Base-by-base conservation (phyloP, 2,113 vertebrate genomes). In the Caracal caracal region DNA sequence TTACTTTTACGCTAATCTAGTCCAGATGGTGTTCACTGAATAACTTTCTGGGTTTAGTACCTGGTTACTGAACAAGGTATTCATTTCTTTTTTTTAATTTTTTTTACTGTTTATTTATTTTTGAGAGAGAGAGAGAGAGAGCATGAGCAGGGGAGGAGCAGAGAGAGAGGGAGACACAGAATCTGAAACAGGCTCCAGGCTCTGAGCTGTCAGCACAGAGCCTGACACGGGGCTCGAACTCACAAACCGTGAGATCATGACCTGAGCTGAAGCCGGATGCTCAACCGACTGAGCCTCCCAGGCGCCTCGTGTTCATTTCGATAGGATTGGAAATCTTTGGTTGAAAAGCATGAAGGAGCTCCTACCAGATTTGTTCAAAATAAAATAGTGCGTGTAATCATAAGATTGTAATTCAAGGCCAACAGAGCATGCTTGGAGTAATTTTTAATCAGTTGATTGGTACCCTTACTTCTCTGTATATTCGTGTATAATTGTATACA, bases 1-100 rank as follows among this genome's bases (percentile, higher is more conserved):
- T 97, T 96, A 78, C 95, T 61, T 90, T 66, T 28, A 40, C 56
- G 24, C 47, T 49, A 78, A 90, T 88, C 37, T 49, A 93, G 82
- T 53, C 73, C 95, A 94, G 78, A 83, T 71, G 56, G 88, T 49
- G 19, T 88, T 83, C 11, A 0, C 33, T 24, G 82, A 75, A 49
- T 75, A 49, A 49, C 89, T 82, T 89, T 47, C 76, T 56, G 28
- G 35, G 59, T 15, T 81, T 43, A 66, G 59, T 37, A 76, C 91
- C 86, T 87, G 85, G 47, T 81, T 47, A 65, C 82, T 1, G 10
- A 82, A 81, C 70, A 75, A 89, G 87, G 93, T 68, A 37, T 70
- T 94, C 82, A 10, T 93, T 95, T 84, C 88, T 43, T 43, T 43
- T 43, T 43, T 43, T 43, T 0, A 0, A 43, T 43, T 43, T 43